Evolutionary conservation across 2,797 vertebrate species (phyloP).

Genomic region (Pangasius djambal): DNA sequence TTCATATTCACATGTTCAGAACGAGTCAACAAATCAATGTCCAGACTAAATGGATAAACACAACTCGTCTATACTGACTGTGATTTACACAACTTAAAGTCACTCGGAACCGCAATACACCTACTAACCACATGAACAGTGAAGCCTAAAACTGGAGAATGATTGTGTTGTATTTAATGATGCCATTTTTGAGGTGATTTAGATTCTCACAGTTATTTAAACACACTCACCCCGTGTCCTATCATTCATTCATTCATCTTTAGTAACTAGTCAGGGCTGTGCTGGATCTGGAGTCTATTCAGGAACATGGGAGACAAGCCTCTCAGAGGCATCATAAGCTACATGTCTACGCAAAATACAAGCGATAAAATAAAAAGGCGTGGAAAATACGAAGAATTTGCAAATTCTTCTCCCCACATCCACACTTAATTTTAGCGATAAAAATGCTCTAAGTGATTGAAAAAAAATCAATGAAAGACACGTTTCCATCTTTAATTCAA

Average conservation of each 20-base stretch:
- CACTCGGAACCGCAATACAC: not conserved
- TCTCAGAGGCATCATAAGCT: not conserved
- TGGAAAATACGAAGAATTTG: not conserved
- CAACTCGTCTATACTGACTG: conserved; percentile 9
- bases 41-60: conserved; percentile 19
- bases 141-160: not conserved
- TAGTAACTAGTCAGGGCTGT: not conserved
- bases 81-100: not conserved
- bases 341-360: not conserved
- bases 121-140: not conserved
- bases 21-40: conserved; percentile 42
- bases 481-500: not conserved
- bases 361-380: not conserved
- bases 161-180: not conserved
- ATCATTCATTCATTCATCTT: not conserved
- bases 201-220: not conserved
- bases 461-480: not conserved
- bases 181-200: not conserved
- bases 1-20: conserved; percentile 29
- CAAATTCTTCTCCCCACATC: not conserved
- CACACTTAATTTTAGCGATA: not conserved
- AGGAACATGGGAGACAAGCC: not conserved
- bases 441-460: not conserved
- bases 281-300: not conserved
- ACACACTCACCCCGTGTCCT: not conserved